These are phyloP conservation scores for Schizotus pectinicornis DNA, from an alignment of 2,888 invertebrate species.

Conservation along the genomic window DNA sequence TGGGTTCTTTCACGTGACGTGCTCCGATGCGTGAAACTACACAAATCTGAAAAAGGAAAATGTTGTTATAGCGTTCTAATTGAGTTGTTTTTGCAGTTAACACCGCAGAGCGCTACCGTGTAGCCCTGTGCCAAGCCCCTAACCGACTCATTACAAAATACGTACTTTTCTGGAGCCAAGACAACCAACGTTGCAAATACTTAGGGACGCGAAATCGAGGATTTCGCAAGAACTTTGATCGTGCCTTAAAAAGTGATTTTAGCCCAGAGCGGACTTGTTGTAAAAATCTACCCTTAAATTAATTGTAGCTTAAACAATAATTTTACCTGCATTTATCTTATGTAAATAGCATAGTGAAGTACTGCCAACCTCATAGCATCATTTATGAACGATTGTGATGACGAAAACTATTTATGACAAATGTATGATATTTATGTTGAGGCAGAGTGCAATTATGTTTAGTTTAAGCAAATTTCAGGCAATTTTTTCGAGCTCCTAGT, in stretches of 20 bases:
- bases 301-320: slow-evolving; percentile 16
- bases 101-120: no score
- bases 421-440: slow-evolving; percentile 23
- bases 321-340: slow-evolving; percentile 12
- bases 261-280: slow-evolving; percentile 8
- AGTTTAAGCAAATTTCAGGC: slow-evolving; percentile 9
- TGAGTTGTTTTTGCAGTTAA: no score
- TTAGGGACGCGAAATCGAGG: no score
- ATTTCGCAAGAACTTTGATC: no score
- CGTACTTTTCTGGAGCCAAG: no score
- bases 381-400: slow-evolving; percentile 22
- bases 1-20: no score
- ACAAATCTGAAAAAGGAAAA: no score
- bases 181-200: no score
- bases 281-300: slow-evolving; percentile 17
- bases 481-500: slow-evolving; percentile 12
- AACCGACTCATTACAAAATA: no score
- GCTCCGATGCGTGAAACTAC: no score
- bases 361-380: slow-evolving; percentile 26
- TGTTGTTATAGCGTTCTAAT: no score
- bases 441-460: slow-evolving; percentile 28
- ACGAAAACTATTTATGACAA: slow-evolving; percentile 19
- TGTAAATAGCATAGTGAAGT: slow-evolving; percentile 18
- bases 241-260: slow-evolving; percentile 17
- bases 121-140: no score